A percentile compares a stretch with the other conserved stretches of the same genome.
phyloP scores from a whole-genome alignment of 1,140 invertebrate species.

The Brachystomella parvula region DNA sequence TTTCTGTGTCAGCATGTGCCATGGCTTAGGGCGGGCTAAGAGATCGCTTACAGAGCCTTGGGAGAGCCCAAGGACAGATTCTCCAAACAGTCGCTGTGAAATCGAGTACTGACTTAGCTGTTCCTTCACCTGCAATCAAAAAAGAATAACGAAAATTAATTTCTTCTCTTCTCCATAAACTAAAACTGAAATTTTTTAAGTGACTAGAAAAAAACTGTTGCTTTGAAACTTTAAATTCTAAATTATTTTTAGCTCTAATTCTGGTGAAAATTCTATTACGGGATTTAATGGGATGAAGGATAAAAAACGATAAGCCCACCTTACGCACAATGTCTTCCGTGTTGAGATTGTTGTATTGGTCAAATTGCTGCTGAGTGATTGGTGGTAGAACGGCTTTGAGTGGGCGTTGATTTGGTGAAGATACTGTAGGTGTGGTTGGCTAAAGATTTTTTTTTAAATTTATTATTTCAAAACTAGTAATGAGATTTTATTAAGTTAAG shows the following conservation, averaged over 20 bases:
- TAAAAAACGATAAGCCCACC: conserved; percentile 47
- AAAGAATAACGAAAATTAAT: conserved; percentile 2
- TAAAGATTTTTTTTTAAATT: conserved; percentile 43
- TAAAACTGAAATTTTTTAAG: conserved; percentile 12
- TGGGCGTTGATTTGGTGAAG: conserved; percentile 67
- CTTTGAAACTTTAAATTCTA: too few species aligned
- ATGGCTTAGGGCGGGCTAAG: conserved; percentile 87
- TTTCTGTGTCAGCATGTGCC: conserved; percentile 96
- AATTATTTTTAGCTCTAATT: too few species aligned
- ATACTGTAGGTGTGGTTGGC: conserved; percentile 62
- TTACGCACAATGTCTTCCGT: conserved; percentile 97
- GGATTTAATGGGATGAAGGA: too few species aligned
- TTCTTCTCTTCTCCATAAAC: not conserved
- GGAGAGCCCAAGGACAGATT: conserved; percentile 91
- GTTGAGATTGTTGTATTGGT: conserved; percentile 94
- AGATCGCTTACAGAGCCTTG: conserved; percentile 93
- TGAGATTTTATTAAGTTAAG: not conserved
- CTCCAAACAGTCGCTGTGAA: conserved; percentile 94
- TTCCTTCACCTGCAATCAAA: conserved; percentile 70
- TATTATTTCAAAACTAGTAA: not conserved
- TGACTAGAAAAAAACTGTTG: too few species aligned
- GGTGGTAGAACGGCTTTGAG: conserved; percentile 92
- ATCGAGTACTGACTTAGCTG: conserved; percentile 96
- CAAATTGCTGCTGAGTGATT: conserved; percentile 97
- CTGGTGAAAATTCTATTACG: too few species aligned